Evolutionary conservation across 2,888 invertebrate species (phyloP).

Genomic region (Brenthis hecate): DNA sequence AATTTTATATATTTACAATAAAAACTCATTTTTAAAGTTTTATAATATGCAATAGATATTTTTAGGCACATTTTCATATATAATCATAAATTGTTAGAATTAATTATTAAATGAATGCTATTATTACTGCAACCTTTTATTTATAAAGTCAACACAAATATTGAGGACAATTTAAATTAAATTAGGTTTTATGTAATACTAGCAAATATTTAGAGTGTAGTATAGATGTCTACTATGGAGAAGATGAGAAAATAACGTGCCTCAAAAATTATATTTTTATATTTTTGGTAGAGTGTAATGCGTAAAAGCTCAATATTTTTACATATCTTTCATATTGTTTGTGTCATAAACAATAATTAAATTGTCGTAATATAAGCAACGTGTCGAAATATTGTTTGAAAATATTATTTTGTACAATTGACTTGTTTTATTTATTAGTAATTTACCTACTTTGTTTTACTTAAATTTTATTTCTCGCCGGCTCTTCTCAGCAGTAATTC

Average conservation of each 20-base stretch:
- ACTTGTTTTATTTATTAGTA: conserved; percentile 1
- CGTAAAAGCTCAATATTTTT: conserved; percentile 24
- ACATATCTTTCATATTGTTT: conserved; percentile 13
- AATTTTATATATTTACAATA: conserved; percentile 2
- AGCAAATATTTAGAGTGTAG: too few species aligned
- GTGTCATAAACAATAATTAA: conserved; percentile 17
- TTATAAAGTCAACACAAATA: background rate
- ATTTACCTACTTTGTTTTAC: too few species aligned
- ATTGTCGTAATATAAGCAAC: conserved; percentile 5
- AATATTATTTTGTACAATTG: conserved; percentile 4
- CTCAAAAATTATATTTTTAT: conserved; percentile 13
- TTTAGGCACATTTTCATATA: background rate
- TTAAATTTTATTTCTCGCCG: too few species aligned
- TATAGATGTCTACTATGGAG: too few species aligned
- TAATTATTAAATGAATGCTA: too few species aligned
- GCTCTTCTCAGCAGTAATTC: too few species aligned
- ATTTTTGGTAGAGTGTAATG: conserved; percentile 9
- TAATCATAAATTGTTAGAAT: too few species aligned
- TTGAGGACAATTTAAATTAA: background rate
- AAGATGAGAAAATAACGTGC: conserved; percentile 18
- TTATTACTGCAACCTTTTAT: too few species aligned
- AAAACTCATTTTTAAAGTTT: background rate
- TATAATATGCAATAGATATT: background rate
- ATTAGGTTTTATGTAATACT: background rate
- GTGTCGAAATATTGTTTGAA: conserved; percentile 5